Evolutionary conservation across 2,888 invertebrate genomes (phyloP), one percentile per base, ranked within the genome.

Genomic region (Macrophya alboannulata): DNA sequence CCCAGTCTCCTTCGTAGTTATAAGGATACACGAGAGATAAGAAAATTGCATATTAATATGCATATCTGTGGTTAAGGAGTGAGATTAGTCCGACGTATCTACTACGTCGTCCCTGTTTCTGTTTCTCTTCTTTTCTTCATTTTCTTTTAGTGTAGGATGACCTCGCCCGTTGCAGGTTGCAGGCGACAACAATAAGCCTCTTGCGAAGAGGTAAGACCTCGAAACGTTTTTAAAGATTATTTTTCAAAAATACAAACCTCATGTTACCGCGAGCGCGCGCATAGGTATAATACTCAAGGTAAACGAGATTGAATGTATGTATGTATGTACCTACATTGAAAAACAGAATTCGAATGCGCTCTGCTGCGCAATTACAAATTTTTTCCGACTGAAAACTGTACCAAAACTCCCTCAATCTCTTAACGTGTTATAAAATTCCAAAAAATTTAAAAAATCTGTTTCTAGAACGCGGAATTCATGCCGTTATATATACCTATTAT

Each of bases 201-300:
- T 31, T 15, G 37, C 12, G 15, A 68, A 68, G 62, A 68, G 1
- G 31, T 31, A 31, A 68, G 68, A 68, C 68, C 68, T 68, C 68
- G 68, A 1, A 15, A 17, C 2, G 6, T 51, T 43, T 72, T 40
- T 45, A 72, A 2, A 15, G 3, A n/a, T n/a, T 45, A 74, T 74
- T 74, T 45, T 45, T 21, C n/a, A 45, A 74, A 48, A 74, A 74
- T 74, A 74, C 45, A 74, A 31, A 74, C 43, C 45, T 55, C 77
- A 37, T 12, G 77, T 77, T 77, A 31, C 77, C 31, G 21, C 48
- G 8, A 55, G n/a, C 31, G n/a, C n/a, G n/a, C n/a, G n/a, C n/a
- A n/a, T n/a, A n/a, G n/a, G n/a, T n/a, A n/a, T n/a, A n/a, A n/a
- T n/a, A n/a, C 3, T 77, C 77, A 77, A 77, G 77, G 77, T 77